Conservation (phyloP, 1,140 invertebrate genomes). For the Myzus persicae region DNA sequence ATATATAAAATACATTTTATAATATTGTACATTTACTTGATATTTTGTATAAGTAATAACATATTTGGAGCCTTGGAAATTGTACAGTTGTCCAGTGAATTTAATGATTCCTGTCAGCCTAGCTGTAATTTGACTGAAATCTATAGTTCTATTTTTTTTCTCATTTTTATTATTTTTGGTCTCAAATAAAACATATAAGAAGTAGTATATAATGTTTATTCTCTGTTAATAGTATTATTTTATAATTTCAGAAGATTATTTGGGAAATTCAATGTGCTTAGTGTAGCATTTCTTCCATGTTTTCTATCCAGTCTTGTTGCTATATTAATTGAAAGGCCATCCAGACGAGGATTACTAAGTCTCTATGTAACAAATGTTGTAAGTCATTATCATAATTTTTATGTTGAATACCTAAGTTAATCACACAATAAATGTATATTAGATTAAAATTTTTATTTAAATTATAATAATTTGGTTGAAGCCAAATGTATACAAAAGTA, state of each 20-base stretch:
- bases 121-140: not conserved
- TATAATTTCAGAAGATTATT: conserved; percentile 69
- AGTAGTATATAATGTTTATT: not conserved
- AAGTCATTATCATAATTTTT: conserved; percentile 63
- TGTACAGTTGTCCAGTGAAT: not conserved
- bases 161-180: not conserved
- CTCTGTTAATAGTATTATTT: not conserved
- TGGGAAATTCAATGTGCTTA: conserved; percentile 75
- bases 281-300: conserved; percentile 76
- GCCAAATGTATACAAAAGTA: not conserved
- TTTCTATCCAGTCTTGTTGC: conserved; percentile 76
- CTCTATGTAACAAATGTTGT: conserved; percentile 84
- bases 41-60: not conserved
- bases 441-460: not conserved
- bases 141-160: not conserved
- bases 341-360: conserved; percentile 74
- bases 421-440: not conserved
- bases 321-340: conserved; percentile 78
- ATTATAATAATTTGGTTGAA: conserved; percentile 27
- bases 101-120: not conserved
- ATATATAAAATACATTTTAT: not conserved
- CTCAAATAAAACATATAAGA: not conserved
- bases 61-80: not conserved
- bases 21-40: too few relatives aligned
- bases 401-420: not conserved